Conservation (phyloP, 2,888 invertebrate species). For the Tiphia femorata region DNA sequence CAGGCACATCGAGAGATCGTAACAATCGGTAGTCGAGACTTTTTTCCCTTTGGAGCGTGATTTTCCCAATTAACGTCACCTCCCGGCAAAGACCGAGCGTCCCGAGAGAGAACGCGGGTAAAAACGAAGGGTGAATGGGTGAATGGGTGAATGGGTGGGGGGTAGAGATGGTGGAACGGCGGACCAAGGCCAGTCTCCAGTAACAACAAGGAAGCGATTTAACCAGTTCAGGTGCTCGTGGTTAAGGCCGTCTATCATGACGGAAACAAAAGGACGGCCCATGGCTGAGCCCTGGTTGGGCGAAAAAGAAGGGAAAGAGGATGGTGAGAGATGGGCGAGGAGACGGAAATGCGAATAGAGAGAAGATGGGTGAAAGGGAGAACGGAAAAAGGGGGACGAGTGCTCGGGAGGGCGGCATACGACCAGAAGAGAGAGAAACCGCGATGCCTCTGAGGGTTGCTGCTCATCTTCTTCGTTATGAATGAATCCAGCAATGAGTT, state of each 20-base stretch:
- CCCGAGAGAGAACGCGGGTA: neutral
- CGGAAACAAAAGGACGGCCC: neutral
- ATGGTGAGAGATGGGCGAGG: neutral
- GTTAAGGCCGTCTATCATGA: neutral
- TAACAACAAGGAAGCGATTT: slow-evolving; percentile 3
- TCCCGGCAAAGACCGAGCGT: neutral
- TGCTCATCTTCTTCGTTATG: slow-evolving; percentile 46
- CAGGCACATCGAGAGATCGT: neutral
- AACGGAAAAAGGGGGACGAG: neutral
- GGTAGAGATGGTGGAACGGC: neutral
- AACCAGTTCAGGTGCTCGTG: neutral
- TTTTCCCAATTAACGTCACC: slow-evolving; percentile 3
- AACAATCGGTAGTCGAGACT: neutral
- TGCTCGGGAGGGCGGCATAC: neutral
- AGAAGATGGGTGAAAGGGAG: neutral
- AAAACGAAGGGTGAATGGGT: neutral
- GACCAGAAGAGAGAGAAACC: neutral
- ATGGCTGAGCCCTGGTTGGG: neutral
- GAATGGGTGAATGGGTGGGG: neutral
- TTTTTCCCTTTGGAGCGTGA: neutral
- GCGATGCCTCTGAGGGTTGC: slow-evolving; percentile 31
- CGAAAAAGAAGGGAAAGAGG: neutral
- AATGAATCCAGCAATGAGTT: slow-evolving; percentile 53
- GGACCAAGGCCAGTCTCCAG: neutral
- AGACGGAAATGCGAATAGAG: neutral